phyloP scores from a whole-genome alignment of 2,797 vertebrate species.

The Denticeps clupeoides region DNA sequence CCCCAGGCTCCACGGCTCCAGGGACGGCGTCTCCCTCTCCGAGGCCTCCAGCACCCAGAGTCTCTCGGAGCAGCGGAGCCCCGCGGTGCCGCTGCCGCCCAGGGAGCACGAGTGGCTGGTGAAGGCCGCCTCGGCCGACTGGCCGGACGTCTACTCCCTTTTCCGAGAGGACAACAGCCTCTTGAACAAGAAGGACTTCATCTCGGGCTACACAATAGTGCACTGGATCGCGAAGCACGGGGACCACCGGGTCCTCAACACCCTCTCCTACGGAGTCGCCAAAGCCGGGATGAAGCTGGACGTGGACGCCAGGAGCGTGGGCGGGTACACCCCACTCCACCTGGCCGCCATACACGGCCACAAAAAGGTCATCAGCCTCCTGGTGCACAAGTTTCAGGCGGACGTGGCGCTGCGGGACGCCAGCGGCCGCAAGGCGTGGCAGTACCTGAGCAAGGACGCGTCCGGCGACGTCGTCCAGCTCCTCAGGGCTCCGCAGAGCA shows the following conservation, averaged over 20 bases:
- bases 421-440: slow-evolving; percentile 79
- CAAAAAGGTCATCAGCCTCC: slow-evolving; percentile 66
- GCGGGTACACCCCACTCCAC: slow-evolving; percentile 84
- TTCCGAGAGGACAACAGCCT: slow-evolving; percentile 72
- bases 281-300: slow-evolving; percentile 61
- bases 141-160: slow-evolving; percentile 65
- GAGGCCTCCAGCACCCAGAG: slow-evolving; percentile 14
- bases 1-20: slow-evolving; percentile 39
- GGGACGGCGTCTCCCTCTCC: slow-evolving; percentile 22
- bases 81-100: slow-evolving; percentile 63
- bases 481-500: slow-evolving; percentile 59
- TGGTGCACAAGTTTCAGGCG: slow-evolving; percentile 72
- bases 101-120: slow-evolving; percentile 81
- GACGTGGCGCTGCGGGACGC: slow-evolving; percentile 64
- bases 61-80: slow-evolving; percentile 30
- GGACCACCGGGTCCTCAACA: slow-evolving; percentile 68
- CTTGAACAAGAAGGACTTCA: slow-evolving; percentile 73
- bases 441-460: slow-evolving; percentile 60
- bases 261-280: slow-evolving; percentile 60
- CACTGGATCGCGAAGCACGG: slow-evolving; percentile 96
- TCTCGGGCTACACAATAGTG: slow-evolving; percentile 80
- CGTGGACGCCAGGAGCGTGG: slow-evolving; percentile 59
- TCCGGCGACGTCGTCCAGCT: slow-evolving; percentile 67
- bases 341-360: slow-evolving; percentile 80
- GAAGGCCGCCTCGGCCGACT: slow-evolving; percentile 65